A percentile compares a stretch with the other conserved stretches of the same genome.
Evolutionary conservation across 2,113 vertebrate genomes (phyloP).

Genomic region (Dolichotis patagonum): DNA sequence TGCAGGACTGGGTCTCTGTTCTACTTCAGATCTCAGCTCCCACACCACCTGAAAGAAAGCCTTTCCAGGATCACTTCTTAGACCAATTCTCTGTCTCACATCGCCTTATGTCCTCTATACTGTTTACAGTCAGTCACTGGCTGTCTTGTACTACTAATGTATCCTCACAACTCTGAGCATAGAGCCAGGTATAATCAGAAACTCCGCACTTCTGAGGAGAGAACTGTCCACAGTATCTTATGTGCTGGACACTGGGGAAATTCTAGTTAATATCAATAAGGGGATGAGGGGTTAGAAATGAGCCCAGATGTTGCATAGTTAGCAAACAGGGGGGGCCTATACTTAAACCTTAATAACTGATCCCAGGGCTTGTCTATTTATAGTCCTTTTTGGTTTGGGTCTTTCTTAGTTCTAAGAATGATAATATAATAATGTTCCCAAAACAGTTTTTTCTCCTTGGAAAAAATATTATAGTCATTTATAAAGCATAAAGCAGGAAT

Average conservation of each 20-base stretch:
- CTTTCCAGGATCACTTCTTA: background rate
- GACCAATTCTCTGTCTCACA: background rate
- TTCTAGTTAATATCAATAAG: background rate
- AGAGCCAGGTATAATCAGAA: background rate
- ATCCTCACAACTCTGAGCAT: background rate
- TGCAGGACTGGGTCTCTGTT: background rate
- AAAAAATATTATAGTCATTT: background rate
- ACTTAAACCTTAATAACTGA: background rate
- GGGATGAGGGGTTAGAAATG: background rate
- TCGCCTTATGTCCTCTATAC: background rate
- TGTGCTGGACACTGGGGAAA: background rate
- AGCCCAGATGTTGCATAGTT: background rate
- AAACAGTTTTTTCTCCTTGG: background rate
- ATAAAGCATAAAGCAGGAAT: conserved; percentile 19
- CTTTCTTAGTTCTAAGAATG: background rate
- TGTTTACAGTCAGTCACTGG: background rate
- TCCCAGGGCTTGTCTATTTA: background rate
- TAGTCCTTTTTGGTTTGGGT: background rate
- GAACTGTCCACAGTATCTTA: background rate
- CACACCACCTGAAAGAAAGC: background rate
- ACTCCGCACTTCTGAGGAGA: background rate
- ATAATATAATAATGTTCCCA: background rate
- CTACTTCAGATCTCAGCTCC: background rate
- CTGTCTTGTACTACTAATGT: background rate
- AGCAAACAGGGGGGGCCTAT: background rate